These are phyloP conservation scores for Bos taurus DNA, from an alignment of 2,113 vertebrate species.

Conservation along the genomic window DNA sequence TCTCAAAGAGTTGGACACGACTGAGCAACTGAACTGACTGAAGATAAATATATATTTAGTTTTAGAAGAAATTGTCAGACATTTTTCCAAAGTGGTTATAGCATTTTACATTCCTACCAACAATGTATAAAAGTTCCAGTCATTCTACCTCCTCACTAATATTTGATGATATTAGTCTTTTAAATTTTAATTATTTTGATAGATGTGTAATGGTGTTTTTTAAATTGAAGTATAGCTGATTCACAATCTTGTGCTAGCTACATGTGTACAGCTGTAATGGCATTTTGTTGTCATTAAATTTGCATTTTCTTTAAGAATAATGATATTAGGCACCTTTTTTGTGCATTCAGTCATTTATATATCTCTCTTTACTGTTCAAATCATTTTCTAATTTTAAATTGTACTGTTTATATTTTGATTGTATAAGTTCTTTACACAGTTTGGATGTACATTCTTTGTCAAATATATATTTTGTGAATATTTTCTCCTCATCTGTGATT, in stretches of 20 bases:
- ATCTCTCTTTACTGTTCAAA: neutral
- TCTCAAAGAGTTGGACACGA: no score
- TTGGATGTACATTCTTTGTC: neutral
- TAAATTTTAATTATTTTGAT: neutral
- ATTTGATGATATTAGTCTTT: neutral
- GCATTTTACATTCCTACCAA: neutral
- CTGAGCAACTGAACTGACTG: no score
- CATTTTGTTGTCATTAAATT: neutral
- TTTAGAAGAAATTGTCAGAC: neutral
- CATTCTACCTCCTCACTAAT: neutral
- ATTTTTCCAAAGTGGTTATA: neutral
- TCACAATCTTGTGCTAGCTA: neutral
- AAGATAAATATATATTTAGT: neutral
- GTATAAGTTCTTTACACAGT: neutral
- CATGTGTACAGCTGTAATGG: neutral
- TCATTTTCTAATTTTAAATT: neutral
- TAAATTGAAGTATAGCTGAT: neutral
- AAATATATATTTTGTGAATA: neutral
- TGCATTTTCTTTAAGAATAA: neutral
- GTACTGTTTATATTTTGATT: neutral
- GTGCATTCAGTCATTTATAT: neutral
- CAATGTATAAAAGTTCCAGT: neutral
- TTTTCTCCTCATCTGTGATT: neutral
- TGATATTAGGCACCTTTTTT: neutral
- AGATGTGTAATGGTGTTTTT: neutral